Base-by-base conservation (phyloP, 2,888 invertebrate genomes). In the Dinocampus coccinellae region DNA sequence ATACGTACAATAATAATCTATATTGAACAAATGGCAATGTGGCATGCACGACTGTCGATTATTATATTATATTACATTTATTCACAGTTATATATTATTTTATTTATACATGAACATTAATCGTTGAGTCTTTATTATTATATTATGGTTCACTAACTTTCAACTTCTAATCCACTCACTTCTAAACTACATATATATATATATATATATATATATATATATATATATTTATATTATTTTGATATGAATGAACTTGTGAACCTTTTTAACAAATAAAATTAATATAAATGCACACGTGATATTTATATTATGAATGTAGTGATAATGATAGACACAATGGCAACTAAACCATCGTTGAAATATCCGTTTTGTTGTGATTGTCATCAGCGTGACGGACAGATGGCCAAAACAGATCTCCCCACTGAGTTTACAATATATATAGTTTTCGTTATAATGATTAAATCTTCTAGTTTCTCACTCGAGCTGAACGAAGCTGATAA, bases 361-460 rank as follows among this genome's bases (percentile, higher is more conserved):
- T 63, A 42, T 63, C 42, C 58, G 58, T 58, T n/a, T 63, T 47
- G 47, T 61, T 72, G 58, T 65, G 47, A 69, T 53, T 61, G 53
- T 53, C 47, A 36, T 55, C 53, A 42, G 34, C 61, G 66, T 70
- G 68, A 69, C 67, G 71, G 74, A 74, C 76, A 74, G 73, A 76
- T 76, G 74, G 76, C 73, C 74, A 76, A n/a, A 74, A 73, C 60
- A 67, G 67, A 61, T 69, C n/a, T n/a, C 63, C 24, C 9, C 58
- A 58, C 24, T 26, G 13, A 22, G 26, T 55, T 2, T 9, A 47
- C 47, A 9, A 6, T 55, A 26, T 55, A 10, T 26, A 55, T 26
- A 4, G 55, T n/a, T 10, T 26, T 11, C 24, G 55, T 11, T 55
- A 24, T 52, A 33, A 36, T 33, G 64, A 64, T 64, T 53, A 53